Base-by-base conservation (phyloP, 2,113 vertebrate species). In the Cynopterus brachyotis region DNA sequence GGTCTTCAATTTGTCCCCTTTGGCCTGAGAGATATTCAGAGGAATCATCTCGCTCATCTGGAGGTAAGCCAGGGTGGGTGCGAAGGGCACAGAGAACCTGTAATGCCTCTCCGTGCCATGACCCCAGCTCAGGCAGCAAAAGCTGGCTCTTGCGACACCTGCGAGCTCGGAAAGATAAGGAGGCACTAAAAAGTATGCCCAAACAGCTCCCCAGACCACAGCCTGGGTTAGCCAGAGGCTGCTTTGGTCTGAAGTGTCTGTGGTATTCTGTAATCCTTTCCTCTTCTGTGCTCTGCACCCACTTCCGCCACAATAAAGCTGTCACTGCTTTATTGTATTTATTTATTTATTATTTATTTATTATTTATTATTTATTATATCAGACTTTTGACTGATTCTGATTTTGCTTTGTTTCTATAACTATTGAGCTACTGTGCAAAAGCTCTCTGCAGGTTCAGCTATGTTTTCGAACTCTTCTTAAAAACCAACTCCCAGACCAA, bases 401-500 rank as follows among this genome's bases (percentile, higher is more conserved):
- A 1, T 45, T 30, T 55, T 19, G 7, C 28, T 89, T 72, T 40
- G 11, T 62, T 92, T 79, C 30, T 62, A 70, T 26, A n/a, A 22
- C 30, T 78, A 35, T 60, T 69, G n/a, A 76, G 42, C 55, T 73
- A 15, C 64, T 6, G 42, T 17, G 30, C 20, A 26, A 35, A 84
- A 42, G 20, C 28, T 84, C 47, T 57, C 90, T 69, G 37, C 16
- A 87, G 15, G 60, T 62, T 59, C 26, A 0, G 16, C 47, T 60
- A 24, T 17, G 2, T 26, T 55, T 91, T 66, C 78, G 76, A 67
- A 69, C 19, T 15, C 35, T 53, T 89, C 73, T 84, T 80, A n/a
- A 66, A 69, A 95, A 30, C 24, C 42, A 90, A 9, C 45, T 87
- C 75, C 69, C 67, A 88, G 53, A 37, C 66, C 53, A 66, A 69